phyloP scores from a whole-genome alignment of 1,140 invertebrate genomes.

The Tetramorium simillimum region DNA sequence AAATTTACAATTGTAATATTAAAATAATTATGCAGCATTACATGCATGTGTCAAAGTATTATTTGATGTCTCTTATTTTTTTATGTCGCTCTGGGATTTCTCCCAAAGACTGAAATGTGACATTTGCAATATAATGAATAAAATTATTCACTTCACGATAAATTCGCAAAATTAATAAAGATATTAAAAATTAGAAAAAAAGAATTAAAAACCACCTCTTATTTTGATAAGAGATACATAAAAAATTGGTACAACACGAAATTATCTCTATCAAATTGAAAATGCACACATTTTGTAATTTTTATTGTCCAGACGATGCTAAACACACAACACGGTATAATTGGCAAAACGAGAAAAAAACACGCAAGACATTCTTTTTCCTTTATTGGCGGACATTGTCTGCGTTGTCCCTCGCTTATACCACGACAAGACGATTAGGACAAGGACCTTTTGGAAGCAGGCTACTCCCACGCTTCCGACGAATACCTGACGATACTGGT shows the following conservation, averaged over 20 bases:
- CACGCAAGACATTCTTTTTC: slow-evolving; percentile 10
- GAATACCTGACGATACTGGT: slow-evolving; percentile 41
- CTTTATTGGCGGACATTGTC: slow-evolving; percentile 14
- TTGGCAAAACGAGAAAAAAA: slow-evolving; percentile 10
- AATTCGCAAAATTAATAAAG: neutral
- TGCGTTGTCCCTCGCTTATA: slow-evolving; percentile 6
- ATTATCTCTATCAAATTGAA: neutral
- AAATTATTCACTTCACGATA: neutral
- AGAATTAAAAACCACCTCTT: neutral
- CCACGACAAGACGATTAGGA: slow-evolving; percentile 17
- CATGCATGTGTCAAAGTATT: neutral
- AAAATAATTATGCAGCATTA: neutral
- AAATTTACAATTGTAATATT: neutral
- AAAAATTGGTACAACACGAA: neutral
- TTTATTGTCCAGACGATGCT: neutral
- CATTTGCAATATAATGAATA: neutral
- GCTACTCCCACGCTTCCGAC: slow-evolving; percentile 61
- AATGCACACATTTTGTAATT: neutral
- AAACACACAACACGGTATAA: slow-evolving; percentile 1
- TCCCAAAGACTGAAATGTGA: neutral
- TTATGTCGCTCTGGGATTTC: neutral
- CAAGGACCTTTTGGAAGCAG: slow-evolving; percentile 23
- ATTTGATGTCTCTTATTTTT: neutral
- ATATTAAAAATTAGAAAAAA: neutral
- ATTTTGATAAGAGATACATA: neutral